Evolutionary conservation across 1,140 invertebrate genomes (phyloP).

Genomic region (Drosophila virilis): DNA sequence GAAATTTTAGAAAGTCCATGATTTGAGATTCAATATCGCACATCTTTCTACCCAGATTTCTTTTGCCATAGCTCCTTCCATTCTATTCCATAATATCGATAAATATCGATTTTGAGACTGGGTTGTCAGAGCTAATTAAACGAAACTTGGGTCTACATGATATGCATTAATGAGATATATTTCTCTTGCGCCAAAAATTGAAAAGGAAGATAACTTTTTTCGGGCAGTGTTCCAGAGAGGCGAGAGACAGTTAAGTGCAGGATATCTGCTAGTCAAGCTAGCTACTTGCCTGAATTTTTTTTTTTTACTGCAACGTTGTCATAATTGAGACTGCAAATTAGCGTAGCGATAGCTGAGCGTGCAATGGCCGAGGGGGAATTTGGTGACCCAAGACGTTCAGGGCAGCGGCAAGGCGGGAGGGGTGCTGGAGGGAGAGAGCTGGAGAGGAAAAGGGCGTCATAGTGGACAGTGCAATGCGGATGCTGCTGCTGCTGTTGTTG

Average conservation of each 20-base stretch:
- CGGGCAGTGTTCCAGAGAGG: no score
- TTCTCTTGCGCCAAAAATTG: no score
- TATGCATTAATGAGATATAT: no score
- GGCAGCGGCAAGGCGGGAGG: neutral
- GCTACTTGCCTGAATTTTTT: neutral
- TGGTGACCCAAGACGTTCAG: slow-evolving; percentile 17
- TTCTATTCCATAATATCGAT: no score
- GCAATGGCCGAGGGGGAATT: slow-evolving; percentile 5
- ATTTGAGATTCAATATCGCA: no score
- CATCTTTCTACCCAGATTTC: no score
- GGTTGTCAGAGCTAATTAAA: no score
- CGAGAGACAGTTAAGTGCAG: neutral
- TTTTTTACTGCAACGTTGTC: slow-evolving; percentile 33
- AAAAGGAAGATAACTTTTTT: neutral
- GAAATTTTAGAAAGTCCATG: no score
- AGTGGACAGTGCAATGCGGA: slow-evolving; percentile 32
- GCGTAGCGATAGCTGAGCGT: slow-evolving; percentile 21
- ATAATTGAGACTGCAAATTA: slow-evolving; percentile 55
- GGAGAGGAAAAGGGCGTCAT: neutral
- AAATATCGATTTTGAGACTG: no score
- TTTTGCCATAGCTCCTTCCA: no score
- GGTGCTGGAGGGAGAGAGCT: neutral
- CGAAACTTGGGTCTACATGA: no score
- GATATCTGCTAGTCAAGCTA: neutral
- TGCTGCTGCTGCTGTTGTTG: slow-evolving; percentile 20